A percentile compares a stretch with the other conserved stretches of the same genome.
phyloP scores from a whole-genome alignment of 2,797 vertebrate species.

The Spatula clypeata region DNA sequence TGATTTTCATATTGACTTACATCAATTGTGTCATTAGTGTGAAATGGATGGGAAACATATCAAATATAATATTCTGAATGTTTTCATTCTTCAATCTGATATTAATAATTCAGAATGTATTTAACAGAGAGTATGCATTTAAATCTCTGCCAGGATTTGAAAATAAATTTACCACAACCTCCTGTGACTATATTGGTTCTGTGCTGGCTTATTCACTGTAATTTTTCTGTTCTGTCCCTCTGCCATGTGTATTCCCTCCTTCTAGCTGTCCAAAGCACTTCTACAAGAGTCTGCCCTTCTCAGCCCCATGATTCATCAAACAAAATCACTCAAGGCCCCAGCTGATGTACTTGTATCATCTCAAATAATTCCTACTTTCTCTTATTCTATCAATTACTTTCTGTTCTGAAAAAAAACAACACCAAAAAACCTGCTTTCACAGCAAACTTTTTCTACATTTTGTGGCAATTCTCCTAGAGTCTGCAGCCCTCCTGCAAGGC shows the following conservation, averaged over 20 bases:
- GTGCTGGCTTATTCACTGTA: not conserved
- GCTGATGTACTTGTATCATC: not conserved
- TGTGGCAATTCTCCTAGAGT: not conserved
- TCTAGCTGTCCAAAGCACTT: not conserved
- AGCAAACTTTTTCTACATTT: not conserved
- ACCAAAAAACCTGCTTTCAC: not conserved
- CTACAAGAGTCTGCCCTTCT: not conserved
- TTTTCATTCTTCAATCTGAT: constrained; percentile 56
- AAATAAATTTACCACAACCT: constrained; percentile 15
- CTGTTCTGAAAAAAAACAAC: not conserved
- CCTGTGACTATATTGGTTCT: not conserved
- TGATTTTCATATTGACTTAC: constrained; percentile 68
- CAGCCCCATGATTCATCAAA: not conserved
- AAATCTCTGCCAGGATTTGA: constrained; percentile 10
- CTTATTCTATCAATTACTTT: not conserved
- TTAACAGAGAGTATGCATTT: constrained; percentile 51
- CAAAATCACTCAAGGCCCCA: not conserved
- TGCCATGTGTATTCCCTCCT: not conserved
- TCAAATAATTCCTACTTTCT: not conserved
- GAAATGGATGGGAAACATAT: constrained; percentile 49
- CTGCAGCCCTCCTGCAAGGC: constrained; percentile 7
- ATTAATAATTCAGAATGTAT: constrained; percentile 64
- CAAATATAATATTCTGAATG: constrained; percentile 28
- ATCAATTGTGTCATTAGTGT: constrained; percentile 58
- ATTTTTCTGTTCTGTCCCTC: not conserved